Evolutionary conservation across 2,888 invertebrate species (phyloP).

Genomic region (Stegophylla sp.): DNA sequence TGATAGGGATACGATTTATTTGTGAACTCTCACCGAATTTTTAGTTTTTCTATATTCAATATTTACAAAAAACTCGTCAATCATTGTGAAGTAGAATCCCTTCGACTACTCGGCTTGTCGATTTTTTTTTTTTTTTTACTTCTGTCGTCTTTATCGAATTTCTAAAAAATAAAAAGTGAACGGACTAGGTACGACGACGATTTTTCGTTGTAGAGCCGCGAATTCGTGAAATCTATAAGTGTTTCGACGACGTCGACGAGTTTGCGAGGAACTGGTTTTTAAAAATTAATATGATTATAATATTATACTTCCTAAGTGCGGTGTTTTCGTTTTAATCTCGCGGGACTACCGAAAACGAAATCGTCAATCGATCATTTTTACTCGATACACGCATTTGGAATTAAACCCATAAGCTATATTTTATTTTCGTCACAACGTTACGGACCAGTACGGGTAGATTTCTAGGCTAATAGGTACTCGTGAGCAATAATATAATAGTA

Average conservation of each 20-base stretch:
- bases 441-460: too few relatives aligned
- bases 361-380: background rate
- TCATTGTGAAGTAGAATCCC: background rate
- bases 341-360: background rate
- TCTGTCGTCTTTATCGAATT: background rate
- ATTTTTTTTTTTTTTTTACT: background rate
- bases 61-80: background rate
- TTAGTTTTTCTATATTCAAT: background rate
- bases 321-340: conserved; percentile 24
- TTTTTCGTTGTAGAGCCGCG: conserved; percentile 30
- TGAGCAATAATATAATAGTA: too few relatives aligned
- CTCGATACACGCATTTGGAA: background rate
- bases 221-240: conserved; percentile 40
- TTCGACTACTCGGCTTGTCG: background rate
- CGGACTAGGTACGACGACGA: background rate
- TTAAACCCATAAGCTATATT: too few relatives aligned
- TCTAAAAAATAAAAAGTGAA: conserved; percentile 54
- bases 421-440: too few relatives aligned
- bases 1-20: background rate
- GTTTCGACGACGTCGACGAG: conserved; percentile 5
- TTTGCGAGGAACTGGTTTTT: conserved; percentile 35
- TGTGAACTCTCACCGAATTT: background rate
- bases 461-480: too few relatives aligned
- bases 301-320: background rate
- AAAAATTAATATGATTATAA: conserved; percentile 3